Evolutionary conservation across 1,140 invertebrate genomes (phyloP).

Genomic region (Aradophagus sp.): DNA sequence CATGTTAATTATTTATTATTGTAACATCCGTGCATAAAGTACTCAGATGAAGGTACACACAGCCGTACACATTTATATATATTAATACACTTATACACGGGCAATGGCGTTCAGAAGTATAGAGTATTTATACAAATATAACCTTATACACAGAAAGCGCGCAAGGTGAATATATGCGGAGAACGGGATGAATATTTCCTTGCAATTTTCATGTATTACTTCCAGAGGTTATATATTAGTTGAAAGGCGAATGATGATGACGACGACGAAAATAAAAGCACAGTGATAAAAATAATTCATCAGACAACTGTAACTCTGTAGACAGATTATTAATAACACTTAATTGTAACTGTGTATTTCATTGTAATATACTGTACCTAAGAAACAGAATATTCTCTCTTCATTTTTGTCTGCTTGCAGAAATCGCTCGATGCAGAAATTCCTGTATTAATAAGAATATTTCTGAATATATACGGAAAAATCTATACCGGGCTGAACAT

Average conservation of each 20-base stretch:
- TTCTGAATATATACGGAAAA: too few species aligned
- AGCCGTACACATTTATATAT: slow-evolving; percentile 41
- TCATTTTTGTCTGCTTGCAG: too few species aligned
- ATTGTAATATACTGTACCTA: slow-evolving; percentile 74
- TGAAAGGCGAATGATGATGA: slow-evolving; percentile 61
- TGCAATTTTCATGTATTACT: slow-evolving; percentile 69
- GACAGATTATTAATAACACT: slow-evolving; percentile 73
- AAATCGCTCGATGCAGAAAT: too few species aligned
- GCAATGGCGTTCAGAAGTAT: too few species aligned
- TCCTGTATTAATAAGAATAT: too few species aligned
- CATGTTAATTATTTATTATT: slow-evolving; percentile 74
- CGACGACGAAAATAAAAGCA: slow-evolving; percentile 57
- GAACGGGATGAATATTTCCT: slow-evolving; percentile 54
- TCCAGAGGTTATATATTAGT: slow-evolving; percentile 66
- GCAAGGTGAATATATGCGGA: slow-evolving; percentile 18
- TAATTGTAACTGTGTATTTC: slow-evolving; percentile 75
- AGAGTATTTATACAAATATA: too few species aligned
- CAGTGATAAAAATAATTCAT: slow-evolving; percentile 63
- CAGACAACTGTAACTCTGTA: slow-evolving; percentile 70
- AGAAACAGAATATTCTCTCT: slow-evolving; percentile 70
- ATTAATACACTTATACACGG: slow-evolving; percentile 34
- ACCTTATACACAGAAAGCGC: background rate
- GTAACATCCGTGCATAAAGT: slow-evolving; percentile 61
- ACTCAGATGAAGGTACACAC: slow-evolving; percentile 61
- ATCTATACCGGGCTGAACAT: too few species aligned